Evolutionary conservation across 2,888 invertebrate species (phyloP).

Genomic region (Noctua pronuba): DNA sequence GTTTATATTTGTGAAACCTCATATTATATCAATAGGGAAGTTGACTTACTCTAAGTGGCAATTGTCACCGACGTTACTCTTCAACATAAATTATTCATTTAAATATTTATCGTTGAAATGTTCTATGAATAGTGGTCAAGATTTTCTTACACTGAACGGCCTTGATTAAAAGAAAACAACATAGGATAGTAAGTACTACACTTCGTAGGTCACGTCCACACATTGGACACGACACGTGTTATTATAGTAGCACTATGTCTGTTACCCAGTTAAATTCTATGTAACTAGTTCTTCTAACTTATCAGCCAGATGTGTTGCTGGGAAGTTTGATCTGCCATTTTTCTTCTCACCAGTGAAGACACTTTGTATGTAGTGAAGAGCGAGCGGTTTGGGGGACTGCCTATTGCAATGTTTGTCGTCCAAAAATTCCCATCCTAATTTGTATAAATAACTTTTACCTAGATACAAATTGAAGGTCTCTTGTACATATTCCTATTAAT

Average conservation of each 20-base stretch:
- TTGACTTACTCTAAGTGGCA: conserved; percentile 41
- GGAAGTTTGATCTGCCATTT: neutral
- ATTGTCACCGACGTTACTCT: conserved; percentile 22
- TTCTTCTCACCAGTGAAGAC: neutral
- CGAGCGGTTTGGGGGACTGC: neutral
- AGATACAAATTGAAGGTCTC: neutral
- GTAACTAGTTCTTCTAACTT: neutral
- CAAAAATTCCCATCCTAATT: neutral
- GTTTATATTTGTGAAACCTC: conserved; percentile 24
- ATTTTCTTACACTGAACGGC: conserved; percentile 6
- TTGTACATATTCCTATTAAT: neutral
- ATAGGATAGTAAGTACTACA: conserved; percentile 1
- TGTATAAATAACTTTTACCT: neutral
- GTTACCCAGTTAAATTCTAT: neutral
- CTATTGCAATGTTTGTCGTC: neutral
- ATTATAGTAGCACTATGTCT: neutral
- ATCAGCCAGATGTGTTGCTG: neutral
- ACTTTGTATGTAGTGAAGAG: neutral
- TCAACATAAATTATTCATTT: conserved; percentile 32
- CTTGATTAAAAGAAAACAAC: neutral
- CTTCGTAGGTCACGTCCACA: conserved; percentile 26
- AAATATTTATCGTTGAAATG: conserved; percentile 42
- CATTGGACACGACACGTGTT: neutral
- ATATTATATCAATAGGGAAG: conserved; percentile 39
- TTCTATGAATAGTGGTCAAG: conserved; percentile 8